Conservation (phyloP, 1,140 invertebrate genomes). For the Doryteuthis pealeii region DNA sequence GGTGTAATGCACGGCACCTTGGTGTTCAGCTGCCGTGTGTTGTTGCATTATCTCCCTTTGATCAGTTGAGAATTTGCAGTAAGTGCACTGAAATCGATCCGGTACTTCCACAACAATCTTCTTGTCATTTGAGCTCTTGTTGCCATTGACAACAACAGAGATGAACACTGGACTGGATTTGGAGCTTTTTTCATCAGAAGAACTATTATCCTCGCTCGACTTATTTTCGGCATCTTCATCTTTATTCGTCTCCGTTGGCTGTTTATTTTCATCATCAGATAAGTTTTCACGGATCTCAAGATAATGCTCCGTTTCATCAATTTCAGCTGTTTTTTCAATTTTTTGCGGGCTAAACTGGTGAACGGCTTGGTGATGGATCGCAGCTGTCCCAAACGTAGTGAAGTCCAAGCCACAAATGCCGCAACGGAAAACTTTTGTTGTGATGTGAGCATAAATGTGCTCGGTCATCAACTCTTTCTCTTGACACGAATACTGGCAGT, state of each 20-base stretch:
- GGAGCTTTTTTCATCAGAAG: background rate
- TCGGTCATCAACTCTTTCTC: conserved; percentile 4
- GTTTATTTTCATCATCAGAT: background rate
- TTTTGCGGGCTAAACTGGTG: background rate
- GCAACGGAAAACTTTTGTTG: background rate
- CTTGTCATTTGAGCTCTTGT: background rate
- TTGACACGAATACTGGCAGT: conserved; percentile 4
- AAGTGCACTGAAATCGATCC: conserved; percentile 6
- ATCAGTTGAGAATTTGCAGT: conserved; percentile 2
- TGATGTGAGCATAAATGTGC: conserved; percentile 4
- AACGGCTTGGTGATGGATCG: conserved; percentile 1
- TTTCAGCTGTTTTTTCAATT: background rate
- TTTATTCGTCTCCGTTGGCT: too few species aligned
- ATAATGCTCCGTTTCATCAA: conserved; percentile 8
- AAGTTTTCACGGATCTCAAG: background rate
- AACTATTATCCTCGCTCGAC: background rate
- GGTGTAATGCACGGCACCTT: background rate
- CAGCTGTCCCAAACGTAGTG: background rate
- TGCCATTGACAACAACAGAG: conserved; percentile 9
- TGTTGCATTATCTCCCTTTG: background rate
- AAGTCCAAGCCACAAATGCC: background rate
- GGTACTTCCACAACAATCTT: background rate
- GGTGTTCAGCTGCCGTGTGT: background rate
- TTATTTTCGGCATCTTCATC: background rate
- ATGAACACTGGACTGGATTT: conserved; percentile 1